Evolutionary conservation across 2,888 invertebrate species (phyloP), one percentile per base, ranked within the genome.

Genomic region (Epinotia bilunana): DNA sequence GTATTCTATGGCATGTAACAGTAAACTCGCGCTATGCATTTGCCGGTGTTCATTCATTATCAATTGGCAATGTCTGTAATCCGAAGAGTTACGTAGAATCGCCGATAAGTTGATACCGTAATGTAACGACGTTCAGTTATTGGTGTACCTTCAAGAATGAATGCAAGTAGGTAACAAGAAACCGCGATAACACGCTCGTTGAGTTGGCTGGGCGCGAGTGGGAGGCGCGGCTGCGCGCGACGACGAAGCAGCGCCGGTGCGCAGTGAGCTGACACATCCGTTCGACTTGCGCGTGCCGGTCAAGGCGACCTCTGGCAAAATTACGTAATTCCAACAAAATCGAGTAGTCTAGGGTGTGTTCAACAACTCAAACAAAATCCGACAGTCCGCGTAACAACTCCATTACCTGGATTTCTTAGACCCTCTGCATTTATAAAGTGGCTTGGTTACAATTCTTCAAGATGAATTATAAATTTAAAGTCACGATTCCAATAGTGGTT

Each of bases 211-310:
- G 84, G 81, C 79, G 85, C 83, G 88, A 91, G 93, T 92, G 91
- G 91, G 92, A 92, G 92, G 91, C 81, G 88, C 86, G 88, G 87
- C 89, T 91, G 92, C 91, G 92, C 74, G 77, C 73, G 91, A 84
- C 86, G 80, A 81, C 87, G 83, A 83, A 86, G 86, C 84, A 89
- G 83, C 84, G 86, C 87, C 88, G 88, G 88, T 92, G 93, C 94
- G 94, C 93, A 92, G 92, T 91, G 89, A 90, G 90, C 91, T 91
- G 91, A 91, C 90, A 91, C 90, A 91, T 91, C 91, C 90, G 90
- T 88, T 88, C 87, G 92, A 92, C 92, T 91, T 93, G 94, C 93
- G 94, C 93, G 91, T 88, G 85, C 90, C 89, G 90, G 90, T 90
- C 91, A 89, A 91, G 90, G 91, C 93, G 93, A 93, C 92, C 91